phyloP scores from a whole-genome alignment of 1,140 invertebrate genomes.

The Fragariocoptes setiger region DNA sequence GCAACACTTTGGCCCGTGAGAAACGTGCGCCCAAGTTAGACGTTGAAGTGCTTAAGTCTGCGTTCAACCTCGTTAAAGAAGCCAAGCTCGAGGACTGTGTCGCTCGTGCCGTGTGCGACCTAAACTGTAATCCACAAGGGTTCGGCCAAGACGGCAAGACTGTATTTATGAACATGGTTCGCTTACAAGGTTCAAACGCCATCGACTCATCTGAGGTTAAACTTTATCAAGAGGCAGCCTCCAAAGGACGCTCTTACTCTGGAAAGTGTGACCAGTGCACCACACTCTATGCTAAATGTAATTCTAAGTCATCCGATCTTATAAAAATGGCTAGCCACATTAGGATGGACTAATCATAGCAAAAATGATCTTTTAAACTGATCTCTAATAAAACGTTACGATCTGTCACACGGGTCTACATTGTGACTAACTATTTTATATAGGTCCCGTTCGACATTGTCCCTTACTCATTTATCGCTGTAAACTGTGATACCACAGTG shows the following conservation, averaged over 20 bases:
- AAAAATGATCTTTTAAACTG: too few relatives aligned
- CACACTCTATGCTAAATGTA: neutral
- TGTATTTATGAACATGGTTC: constrained; percentile 1
- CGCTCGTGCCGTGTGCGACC: neutral
- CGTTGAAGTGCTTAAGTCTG: neutral
- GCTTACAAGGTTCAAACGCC: neutral
- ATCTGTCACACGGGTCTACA: too few relatives aligned
- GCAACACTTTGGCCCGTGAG: too few relatives aligned
- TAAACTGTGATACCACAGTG: too few relatives aligned
- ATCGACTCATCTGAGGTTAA: neutral
- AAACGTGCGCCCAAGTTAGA: neutral
- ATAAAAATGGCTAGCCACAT: neutral
- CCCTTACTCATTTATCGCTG: too few relatives aligned
- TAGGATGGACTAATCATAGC: neutral
- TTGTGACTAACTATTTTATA: too few relatives aligned
- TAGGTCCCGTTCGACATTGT: too few relatives aligned
- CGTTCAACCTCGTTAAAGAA: neutral
- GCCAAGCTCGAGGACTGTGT: constrained; percentile 2
- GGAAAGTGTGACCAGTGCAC: neutral
- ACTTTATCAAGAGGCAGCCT: neutral
- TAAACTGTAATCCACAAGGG: constrained; percentile 1
- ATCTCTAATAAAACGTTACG: too few relatives aligned
- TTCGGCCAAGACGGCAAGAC: constrained; percentile 1
- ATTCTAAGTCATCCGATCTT: neutral
- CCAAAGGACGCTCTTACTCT: neutral